Conservation (phyloP, 35 echinoderm and acorn worm species). For the Diadema setosum region DNA sequence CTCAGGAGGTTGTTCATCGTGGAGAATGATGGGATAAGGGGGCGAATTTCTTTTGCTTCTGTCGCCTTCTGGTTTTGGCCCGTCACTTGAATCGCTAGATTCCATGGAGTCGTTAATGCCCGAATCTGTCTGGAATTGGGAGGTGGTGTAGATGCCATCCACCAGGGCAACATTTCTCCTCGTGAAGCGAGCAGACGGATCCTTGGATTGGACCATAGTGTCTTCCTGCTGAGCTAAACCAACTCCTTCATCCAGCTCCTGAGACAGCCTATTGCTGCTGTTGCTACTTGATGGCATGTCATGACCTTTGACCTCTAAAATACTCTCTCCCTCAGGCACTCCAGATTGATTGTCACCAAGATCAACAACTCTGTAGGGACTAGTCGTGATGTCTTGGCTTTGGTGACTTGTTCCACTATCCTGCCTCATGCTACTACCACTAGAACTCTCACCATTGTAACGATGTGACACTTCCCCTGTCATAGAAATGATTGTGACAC, state of each 20-base stretch:
- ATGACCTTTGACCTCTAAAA: neutral
- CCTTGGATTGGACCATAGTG: neutral
- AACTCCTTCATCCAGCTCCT: neutral
- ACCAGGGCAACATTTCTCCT: constrained; percentile 25
- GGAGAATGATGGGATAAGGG: constrained; percentile 40
- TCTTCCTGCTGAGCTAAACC: neutral
- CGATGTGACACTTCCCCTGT: constrained; percentile 5
- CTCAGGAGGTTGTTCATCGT: neutral
- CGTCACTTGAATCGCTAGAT: constrained; percentile 2
- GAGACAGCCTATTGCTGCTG: neutral
- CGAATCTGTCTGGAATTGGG: neutral
- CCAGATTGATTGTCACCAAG: neutral
- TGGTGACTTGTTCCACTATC: neutral
- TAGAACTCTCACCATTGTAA: neutral
- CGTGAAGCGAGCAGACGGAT: neutral
- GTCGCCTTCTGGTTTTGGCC: neutral
- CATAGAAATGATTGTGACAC: constrained; percentile 16
- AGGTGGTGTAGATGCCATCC: constrained; percentile 17
- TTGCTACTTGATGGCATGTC: neutral
- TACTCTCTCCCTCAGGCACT: neutral
- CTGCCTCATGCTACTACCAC: neutral
- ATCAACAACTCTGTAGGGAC: neutral
- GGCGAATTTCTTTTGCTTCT: constrained; percentile 36
- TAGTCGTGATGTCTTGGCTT: neutral
- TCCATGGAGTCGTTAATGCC: constrained; percentile 12